Conservation (phyloP, 2,888 invertebrate species). For the Timema podura region DNA sequence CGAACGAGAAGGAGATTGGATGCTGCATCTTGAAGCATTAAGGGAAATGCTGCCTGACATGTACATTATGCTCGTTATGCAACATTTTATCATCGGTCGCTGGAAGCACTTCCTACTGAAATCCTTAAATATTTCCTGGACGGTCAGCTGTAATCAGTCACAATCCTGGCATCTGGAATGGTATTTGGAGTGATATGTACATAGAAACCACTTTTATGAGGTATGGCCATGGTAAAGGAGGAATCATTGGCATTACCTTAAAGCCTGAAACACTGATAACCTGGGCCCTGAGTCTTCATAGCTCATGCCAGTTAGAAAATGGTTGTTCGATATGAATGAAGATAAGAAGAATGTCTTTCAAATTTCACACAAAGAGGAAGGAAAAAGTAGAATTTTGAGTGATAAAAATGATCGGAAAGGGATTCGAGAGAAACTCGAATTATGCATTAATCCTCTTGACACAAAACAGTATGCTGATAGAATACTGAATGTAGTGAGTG, state of each 20-base stretch:
- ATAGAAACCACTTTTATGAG: background rate
- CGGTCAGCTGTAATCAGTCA: conserved; percentile 7
- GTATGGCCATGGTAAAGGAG: conserved; percentile 10
- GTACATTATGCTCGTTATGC: conserved; percentile 12
- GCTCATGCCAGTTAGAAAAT: conserved; percentile 11
- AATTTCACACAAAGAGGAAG: conserved; percentile 6
- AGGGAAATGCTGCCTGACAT: conserved; percentile 10
- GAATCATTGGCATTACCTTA: background rate
- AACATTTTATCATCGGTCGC: background rate
- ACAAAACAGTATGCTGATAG: background rate
- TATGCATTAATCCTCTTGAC: conserved; percentile 3
- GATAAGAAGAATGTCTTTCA: background rate
- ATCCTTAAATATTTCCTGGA: background rate
- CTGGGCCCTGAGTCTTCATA: conserved; percentile 10
- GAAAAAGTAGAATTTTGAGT: conserved; percentile 3
- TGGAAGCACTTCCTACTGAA: background rate
- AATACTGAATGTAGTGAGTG: conserved; percentile 7
- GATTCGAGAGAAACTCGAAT: conserved; percentile 7
- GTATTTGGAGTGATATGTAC: conserved; percentile 13
- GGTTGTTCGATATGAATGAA: background rate
- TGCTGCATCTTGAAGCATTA: conserved; percentile 13
- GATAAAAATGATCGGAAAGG: conserved; percentile 6
- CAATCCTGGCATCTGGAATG: conserved; percentile 3
- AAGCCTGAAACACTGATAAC: conserved; percentile 6
- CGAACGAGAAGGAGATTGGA: conserved; percentile 13